Evolutionary conservation across 2,113 vertebrate genomes (phyloP).

Genomic region (Hystrix cristata): DNA sequence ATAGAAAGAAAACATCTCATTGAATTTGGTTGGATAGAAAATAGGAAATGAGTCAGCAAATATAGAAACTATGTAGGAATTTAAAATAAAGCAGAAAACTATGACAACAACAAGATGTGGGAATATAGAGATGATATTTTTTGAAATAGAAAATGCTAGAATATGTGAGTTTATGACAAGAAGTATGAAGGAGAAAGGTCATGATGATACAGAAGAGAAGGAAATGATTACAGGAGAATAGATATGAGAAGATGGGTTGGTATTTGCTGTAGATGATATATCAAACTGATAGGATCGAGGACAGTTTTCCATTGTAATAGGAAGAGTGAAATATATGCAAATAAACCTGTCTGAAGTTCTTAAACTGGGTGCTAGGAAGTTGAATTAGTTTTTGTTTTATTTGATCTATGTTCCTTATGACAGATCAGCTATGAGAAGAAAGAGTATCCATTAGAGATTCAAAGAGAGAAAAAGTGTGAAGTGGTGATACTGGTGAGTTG

Average conservation of each 20-base stretch:
- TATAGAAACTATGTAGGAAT: neutral
- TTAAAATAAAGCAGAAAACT: constrained; percentile 25
- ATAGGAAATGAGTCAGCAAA: neutral
- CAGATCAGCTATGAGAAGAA: neutral
- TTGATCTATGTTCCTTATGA: constrained; percentile 2
- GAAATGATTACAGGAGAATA: neutral
- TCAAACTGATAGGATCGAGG: neutral
- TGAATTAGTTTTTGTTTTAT: constrained; percentile 25
- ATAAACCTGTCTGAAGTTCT: neutral
- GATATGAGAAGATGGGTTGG: neutral
- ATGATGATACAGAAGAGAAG: neutral
- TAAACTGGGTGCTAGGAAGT: neutral
- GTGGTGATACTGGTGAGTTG: neutral
- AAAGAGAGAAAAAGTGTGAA: neutral
- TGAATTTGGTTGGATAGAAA: neutral
- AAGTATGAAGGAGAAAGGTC: neutral
- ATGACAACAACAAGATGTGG: neutral
- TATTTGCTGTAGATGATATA: neutral
- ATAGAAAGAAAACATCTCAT: neutral
- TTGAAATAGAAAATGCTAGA: neutral
- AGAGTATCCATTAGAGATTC: neutral
- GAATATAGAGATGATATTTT: neutral
- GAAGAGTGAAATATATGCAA: neutral
- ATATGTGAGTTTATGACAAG: neutral
- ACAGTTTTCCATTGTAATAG: constrained; percentile 6